Evolutionary conservation across 2,113 vertebrate species (phyloP), one percentile per base, ranked within the genome.

Genomic region (Donacobius atricapilla): DNA sequence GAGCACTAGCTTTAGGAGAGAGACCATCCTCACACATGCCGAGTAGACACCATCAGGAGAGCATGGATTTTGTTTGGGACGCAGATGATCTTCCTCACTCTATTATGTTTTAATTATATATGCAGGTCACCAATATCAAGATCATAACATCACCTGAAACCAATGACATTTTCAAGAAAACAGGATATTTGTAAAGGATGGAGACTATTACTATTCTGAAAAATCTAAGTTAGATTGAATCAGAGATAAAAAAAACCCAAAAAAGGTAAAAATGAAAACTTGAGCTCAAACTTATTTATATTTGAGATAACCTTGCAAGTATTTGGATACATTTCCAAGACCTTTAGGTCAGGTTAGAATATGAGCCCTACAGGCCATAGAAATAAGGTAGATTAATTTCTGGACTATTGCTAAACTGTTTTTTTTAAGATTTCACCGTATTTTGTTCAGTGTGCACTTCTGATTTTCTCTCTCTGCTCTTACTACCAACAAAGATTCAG

Each of bases 1-100:
- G 23, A 80, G 21, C 31, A 66, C 15, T 0, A 0, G 7, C 27
- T 18, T 73, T 25, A 10, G 0, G 1, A 66, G 24, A 64, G 5
- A 28, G 2, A 7, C 23, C 50, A 50, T 31, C 33, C 45, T 78
- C 33, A 39, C 19, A 8, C 6, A 18, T 3, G 6, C 9, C 58
- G 30, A 11, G 6, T 47, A 63, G 35, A n/a, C 7, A 1, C 27
- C 31, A 54, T 27, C 39, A 54, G 40, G 35, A 83, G n/a, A 65
- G 13, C 1, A 1, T 2, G 60, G 60, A 39, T 20, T 48, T 72
- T 48, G 37, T n/a, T 72, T 3, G 0, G 33, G 39, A 69, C 0
- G 1, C 14, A 69, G 50, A n/a, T 42, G 8, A 65, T 44, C 15
- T 48, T 73, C 35, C 39, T 70, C 81, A 53, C 13, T 78, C 33